These are phyloP conservation scores for Panthera uncia DNA, from an alignment of 2,113 vertebrate genomes.

Conservation along the genomic window DNA sequence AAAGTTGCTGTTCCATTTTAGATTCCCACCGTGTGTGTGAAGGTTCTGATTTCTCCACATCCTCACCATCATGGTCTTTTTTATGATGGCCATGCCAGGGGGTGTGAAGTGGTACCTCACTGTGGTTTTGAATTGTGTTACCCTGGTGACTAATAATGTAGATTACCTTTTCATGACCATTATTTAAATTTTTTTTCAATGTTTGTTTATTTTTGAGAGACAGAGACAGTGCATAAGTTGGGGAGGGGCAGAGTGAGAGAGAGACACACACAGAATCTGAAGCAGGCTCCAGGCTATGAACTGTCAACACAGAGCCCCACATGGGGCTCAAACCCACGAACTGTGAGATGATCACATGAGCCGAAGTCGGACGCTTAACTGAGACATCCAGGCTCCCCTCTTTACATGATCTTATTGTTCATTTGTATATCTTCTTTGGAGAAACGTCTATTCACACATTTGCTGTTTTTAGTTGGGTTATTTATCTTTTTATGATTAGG, in stretches of 20 bases:
- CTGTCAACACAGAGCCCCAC: too few species aligned
- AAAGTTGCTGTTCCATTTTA: background rate
- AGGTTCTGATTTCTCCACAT: background rate
- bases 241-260: too few species aligned
- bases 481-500: background rate
- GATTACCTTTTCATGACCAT: background rate
- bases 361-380: too few species aligned
- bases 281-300: too few species aligned
- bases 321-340: too few species aligned
- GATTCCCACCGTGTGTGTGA: background rate
- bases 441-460: background rate
- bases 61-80: background rate
- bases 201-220: too few species aligned
- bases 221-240: too few species aligned
- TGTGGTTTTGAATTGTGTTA: background rate
- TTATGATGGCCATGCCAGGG: background rate
- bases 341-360: too few species aligned
- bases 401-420: background rate
- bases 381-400: too few species aligned
- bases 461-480: background rate
- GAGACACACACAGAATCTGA: too few species aligned
- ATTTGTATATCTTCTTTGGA: background rate
- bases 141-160: background rate
- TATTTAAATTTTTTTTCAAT: too few species aligned
- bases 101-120: background rate